Base-by-base conservation (phyloP, 2,113 vertebrate genomes). In the Plectropomus leopardus region DNA sequence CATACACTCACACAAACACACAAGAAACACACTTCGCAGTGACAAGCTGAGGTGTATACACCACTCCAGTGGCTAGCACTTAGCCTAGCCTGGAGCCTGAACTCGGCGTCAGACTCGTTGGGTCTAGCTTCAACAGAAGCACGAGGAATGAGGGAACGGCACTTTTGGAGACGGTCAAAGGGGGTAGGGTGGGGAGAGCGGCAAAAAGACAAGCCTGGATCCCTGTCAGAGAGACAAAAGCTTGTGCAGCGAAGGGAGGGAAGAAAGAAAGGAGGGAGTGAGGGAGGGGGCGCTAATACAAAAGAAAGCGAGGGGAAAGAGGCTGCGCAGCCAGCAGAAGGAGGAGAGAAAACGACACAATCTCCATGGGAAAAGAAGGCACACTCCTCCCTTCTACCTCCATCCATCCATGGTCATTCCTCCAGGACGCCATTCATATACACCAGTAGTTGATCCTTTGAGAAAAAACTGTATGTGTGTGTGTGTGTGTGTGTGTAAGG, bases 201-300 rank as follows among this genome's bases (percentile, higher is more conserved):
- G 44, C 13, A 28, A 67, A 84, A 66, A 50, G 58, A 75, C 58
- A 32, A 74, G 64, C 58, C 34, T 50, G 53, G 48, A 54, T 73
- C 51, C 57, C 32, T 67, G 61, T 73, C 64, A 42, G 47, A 57
- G 10, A 53, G 63, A 79, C 53, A 71, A 87, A 75, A 85, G 78
- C 58, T 54, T 14, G 26, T 68, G 72, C 72, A 72, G 73, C 8
- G 19, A 63, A 80, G 32, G 51, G 42, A 48, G 19, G 55, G 30
- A 47, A 45, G 72, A 11, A 48, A 45, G 69, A 24, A 63, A 54
- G 48, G 26, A 44, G 23, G 19, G 58, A 59, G 10, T 17, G 42
- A 50, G 40, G 90, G 90, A 92, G 93, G 87, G 94, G 80, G 86
- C 70, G 13, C 83, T 40, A 32, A 93, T 94, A 96, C 95, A 96